These are phyloP conservation scores for Meloidogyne hapla DNA, from an alignment of 1,140 invertebrate species.

Conservation along the genomic window DNA sequence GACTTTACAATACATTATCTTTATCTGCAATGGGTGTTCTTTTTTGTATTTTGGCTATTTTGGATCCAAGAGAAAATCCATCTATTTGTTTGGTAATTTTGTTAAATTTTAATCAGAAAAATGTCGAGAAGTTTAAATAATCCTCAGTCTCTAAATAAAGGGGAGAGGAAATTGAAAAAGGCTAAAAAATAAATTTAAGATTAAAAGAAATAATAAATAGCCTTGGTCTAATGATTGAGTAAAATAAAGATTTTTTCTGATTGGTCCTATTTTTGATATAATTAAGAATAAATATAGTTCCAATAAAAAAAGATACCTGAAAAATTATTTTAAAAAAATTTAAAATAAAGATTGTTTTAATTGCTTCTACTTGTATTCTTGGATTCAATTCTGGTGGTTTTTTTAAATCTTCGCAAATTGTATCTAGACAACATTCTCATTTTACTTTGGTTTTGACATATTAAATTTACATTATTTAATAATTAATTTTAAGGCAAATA, in stretches of 20 bases:
- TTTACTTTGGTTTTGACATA: not conserved
- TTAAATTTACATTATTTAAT: not conserved
- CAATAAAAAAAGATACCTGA: too few species aligned
- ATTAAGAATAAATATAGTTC: too few species aligned
- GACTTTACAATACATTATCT: conserved; percentile 53
- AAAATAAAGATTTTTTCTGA: too few species aligned
- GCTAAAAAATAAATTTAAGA: too few species aligned
- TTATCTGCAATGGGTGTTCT: conserved; percentile 53
- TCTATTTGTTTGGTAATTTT: conserved; percentile 43
- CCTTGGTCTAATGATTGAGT: too few species aligned
- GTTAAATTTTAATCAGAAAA: not conserved
- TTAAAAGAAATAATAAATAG: too few species aligned
- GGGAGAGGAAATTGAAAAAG: too few species aligned
- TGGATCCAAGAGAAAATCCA: conserved; percentile 37
- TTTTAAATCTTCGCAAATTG: conserved; percentile 53
- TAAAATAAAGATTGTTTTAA: conserved; percentile 35
- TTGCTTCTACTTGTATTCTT: conserved; percentile 51
- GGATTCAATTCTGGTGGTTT: conserved; percentile 56
- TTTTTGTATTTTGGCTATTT: conserved; percentile 55
- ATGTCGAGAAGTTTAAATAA: too few species aligned
- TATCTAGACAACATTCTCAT: conserved; percentile 54
- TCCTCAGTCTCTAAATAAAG: too few species aligned
- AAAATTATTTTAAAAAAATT: too few species aligned
- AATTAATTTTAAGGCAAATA: conserved; percentile 51
- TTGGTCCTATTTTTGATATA: too few species aligned